phyloP scores from a whole-genome alignment of 2,113 vertebrate species.

The Rhegmatorhina hoffmannsi region DNA sequence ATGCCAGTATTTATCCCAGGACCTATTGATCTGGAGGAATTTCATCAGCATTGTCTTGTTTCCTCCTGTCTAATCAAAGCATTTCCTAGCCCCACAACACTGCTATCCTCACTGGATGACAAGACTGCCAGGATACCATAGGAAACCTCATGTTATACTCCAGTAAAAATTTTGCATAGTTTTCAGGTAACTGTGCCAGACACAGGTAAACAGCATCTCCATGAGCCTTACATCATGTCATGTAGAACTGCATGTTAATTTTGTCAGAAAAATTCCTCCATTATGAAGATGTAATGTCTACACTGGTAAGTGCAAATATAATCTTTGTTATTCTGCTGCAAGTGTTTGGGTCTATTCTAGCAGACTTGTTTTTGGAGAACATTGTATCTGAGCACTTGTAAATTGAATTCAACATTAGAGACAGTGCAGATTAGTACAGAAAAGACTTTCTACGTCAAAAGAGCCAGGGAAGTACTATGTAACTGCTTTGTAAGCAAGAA shows the following conservation, averaged over 20 bases:
- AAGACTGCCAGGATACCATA: not conserved
- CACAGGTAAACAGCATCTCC: not conserved
- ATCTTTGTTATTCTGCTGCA: not conserved
- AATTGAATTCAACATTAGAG: not conserved
- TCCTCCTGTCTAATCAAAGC: not conserved
- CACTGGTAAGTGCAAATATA: not conserved
- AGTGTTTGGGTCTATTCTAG: not conserved
- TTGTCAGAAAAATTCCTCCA: not conserved
- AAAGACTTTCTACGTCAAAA: not conserved
- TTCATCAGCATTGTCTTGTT: not conserved
- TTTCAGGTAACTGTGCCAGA: not conserved
- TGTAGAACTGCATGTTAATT: not conserved
- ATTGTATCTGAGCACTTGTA: not conserved
- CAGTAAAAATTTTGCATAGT: not conserved
- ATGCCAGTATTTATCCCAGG: not conserved
- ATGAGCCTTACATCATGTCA: not conserved
- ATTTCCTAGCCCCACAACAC: not conserved
- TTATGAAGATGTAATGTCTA: not conserved
- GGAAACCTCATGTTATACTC: not conserved
- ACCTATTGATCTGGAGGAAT: conserved; percentile 9
- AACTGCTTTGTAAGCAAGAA: not conserved
- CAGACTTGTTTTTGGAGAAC: not conserved
- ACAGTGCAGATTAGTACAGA: not conserved
- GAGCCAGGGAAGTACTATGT: not conserved
- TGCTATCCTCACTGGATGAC: not conserved